Percentiles rank a stretch among this genome's conserved stretches.
Evolutionary conservation across 2,888 invertebrate genomes (phyloP).

Genomic region (Drosophila rubida): DNA sequence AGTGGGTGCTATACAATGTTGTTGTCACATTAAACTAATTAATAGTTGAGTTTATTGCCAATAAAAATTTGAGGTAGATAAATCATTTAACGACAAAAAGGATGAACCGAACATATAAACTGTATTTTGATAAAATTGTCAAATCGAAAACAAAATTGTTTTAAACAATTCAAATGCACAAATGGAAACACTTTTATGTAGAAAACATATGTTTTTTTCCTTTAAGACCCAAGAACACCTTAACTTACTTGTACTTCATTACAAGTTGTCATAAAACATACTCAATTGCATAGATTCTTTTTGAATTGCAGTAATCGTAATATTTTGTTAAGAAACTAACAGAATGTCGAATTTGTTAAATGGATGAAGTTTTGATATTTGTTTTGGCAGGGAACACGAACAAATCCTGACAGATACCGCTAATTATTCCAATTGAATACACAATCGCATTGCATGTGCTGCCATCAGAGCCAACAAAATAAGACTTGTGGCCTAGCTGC

Average conservation of each 20-base stretch:
- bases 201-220: too few species aligned
- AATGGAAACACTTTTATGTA: too few species aligned
- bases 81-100: background rate
- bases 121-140: too few species aligned
- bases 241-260: too few species aligned
- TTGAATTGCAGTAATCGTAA: background rate
- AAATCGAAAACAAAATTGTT: too few species aligned
- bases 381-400: slow-evolving; percentile 15
- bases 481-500: slow-evolving; percentile 39
- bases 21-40: slow-evolving; percentile 48
- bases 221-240: too few species aligned
- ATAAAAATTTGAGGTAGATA: background rate
- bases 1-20: slow-evolving; percentile 56
- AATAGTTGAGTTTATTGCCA: slow-evolving; percentile 20
- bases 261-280: background rate
- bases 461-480: slow-evolving; percentile 39
- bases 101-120: too few species aligned
- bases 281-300: background rate
- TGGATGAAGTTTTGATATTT: slow-evolving; percentile 1
- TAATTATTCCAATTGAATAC: slow-evolving; percentile 72
- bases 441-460: slow-evolving; percentile 53
- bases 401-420: slow-evolving; percentile 43
- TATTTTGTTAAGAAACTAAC: background rate
- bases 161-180: too few species aligned
- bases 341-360: slow-evolving; percentile 1